phyloP scores from a whole-genome alignment of 2,888 invertebrate genomes.

The Deroplatys truncata region DNA sequence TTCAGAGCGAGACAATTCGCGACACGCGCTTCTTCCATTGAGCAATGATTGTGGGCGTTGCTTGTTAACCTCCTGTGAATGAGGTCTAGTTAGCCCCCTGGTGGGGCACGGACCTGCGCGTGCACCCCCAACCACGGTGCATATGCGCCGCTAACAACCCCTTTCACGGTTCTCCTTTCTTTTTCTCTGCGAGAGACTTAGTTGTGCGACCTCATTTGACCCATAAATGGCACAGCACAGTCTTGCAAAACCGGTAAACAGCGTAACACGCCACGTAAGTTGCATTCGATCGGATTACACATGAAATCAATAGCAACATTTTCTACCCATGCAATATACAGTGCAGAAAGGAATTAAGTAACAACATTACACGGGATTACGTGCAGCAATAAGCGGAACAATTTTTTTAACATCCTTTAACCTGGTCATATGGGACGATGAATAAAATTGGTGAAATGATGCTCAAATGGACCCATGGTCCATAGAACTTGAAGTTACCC shows the following conservation, averaged over 20 bases:
- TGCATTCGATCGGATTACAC: no score
- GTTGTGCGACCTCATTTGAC: not conserved
- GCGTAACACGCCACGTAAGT: no score
- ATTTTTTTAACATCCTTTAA: no score
- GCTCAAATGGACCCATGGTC: no score
- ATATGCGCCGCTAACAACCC: not conserved
- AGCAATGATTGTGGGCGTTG: not conserved
- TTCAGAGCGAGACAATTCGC: not conserved
- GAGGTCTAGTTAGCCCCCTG: constrained; percentile 13
- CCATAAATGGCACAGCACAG: not conserved
- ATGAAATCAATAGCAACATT: no score
- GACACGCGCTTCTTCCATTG: not conserved
- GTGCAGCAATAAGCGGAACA: no score
- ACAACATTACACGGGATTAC: no score
- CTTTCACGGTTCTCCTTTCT: not conserved
- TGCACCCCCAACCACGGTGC: not conserved
- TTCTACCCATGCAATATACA: no score
- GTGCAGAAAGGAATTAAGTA: no score
- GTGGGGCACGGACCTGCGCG: not conserved
- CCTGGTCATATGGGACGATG: no score
- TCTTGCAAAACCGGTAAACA: not conserved
- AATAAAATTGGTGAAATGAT: no score
- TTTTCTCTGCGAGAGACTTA: not conserved
- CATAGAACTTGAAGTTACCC: no score
- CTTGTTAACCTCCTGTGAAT: not conserved